Conservation (phyloP, 1,140 invertebrate species). For the Anastrepha obliqua region DNA sequence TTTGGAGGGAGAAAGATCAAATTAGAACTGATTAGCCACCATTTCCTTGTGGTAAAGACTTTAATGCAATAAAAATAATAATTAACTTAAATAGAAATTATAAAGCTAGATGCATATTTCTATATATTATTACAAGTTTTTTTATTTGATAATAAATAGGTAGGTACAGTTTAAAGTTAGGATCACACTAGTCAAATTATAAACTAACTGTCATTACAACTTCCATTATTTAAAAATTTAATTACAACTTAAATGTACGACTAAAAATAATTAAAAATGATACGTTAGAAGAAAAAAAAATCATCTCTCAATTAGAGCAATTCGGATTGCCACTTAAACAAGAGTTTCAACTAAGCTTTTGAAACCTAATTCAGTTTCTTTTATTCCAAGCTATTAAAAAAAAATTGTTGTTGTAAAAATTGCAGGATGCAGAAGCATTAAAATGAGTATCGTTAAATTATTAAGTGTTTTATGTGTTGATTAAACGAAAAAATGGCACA, state of each 20-base stretch:
- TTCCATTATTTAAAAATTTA: constrained; percentile 15
- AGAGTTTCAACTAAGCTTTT: too few relatives aligned
- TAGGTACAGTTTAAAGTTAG: constrained; percentile 48
- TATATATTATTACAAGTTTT: background rate
- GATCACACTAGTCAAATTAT: constrained; percentile 47
- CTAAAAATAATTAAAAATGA: constrained; percentile 26
- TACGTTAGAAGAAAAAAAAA: background rate
- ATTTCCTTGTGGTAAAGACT: background rate
- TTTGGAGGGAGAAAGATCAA: background rate
- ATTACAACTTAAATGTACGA: background rate
- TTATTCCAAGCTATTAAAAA: background rate
- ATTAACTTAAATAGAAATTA: constrained; percentile 8
- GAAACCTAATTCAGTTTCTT: too few relatives aligned
- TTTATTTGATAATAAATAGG: constrained; percentile 35
- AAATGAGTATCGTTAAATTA: constrained; percentile 40
- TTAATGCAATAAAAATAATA: background rate
- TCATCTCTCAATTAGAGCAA: background rate
- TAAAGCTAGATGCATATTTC: background rate
- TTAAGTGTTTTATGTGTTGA: too few relatives aligned
- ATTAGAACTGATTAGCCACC: background rate
- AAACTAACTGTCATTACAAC: background rate
- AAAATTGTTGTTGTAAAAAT: background rate
- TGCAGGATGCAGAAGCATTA: background rate
- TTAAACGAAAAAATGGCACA: constrained; percentile 34
- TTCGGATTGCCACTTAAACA: background rate